Evolutionary conservation across 2,113 vertebrate genomes (phyloP).

Genomic region (Machaerirhynchus nigripectus): DNA sequence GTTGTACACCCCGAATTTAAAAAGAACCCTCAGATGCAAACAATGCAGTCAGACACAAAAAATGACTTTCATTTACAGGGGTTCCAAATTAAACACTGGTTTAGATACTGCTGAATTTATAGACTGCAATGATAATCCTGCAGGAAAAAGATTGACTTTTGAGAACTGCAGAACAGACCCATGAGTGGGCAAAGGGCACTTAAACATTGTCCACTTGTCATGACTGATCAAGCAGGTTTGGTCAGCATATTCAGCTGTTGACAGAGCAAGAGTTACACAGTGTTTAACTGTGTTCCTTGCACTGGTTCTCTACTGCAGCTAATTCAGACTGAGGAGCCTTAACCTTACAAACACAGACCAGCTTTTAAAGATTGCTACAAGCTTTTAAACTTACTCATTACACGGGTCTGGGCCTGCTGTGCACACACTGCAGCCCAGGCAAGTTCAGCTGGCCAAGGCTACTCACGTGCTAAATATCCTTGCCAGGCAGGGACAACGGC

Average conservation of each 20-base stretch:
- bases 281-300: neutral
- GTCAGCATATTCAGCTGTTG: neutral
- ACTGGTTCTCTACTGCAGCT: neutral
- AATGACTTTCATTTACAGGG: neutral
- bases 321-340: neutral
- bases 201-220: neutral
- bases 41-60: neutral
- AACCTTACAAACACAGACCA: neutral
- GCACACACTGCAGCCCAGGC: neutral
- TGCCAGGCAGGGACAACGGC: neutral
- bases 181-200: neutral
- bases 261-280: neutral
- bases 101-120: neutral
- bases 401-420: neutral
- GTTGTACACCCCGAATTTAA: neutral
- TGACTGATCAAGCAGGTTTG: neutral
- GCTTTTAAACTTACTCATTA: neutral
- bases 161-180: neutral
- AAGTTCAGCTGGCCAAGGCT: neutral
- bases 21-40: neutral
- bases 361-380: neutral
- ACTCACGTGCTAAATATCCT: neutral
- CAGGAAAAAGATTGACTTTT: neutral
- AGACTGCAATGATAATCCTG: fast-evolving
- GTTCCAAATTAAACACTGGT: neutral